phyloP scores from a whole-genome alignment of 2,113 vertebrate genomes.

The Dendrocopos noguchii region DNA sequence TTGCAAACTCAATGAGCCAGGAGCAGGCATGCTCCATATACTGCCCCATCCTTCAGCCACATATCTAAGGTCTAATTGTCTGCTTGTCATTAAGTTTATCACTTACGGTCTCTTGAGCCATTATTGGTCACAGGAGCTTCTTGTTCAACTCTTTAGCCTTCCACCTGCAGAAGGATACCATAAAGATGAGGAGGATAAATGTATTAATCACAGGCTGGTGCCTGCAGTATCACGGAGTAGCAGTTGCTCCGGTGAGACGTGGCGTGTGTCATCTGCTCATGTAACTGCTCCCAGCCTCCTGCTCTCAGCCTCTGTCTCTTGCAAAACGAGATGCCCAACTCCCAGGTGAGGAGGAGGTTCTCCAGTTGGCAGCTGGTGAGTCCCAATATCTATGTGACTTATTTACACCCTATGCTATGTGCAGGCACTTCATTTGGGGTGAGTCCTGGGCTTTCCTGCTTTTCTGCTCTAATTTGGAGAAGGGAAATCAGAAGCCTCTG shows the following conservation, averaged over 20 bases:
- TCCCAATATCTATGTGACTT: background rate
- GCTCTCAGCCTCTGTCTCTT: background rate
- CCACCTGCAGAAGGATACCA: background rate
- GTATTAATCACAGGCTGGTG: background rate
- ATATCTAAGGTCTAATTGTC: background rate
- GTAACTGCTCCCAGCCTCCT: background rate
- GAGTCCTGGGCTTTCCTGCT: background rate
- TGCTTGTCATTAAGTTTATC: background rate
- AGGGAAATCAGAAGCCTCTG: background rate
- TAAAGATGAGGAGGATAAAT: background rate
- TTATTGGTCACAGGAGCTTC: background rate
- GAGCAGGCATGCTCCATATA: background rate
- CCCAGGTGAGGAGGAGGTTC: background rate
- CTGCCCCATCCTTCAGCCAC: slow-evolving; percentile 22
- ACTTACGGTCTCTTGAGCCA: background rate
- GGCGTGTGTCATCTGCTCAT: background rate
- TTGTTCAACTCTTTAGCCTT: no score
- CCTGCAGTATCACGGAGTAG: background rate
- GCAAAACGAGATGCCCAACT: background rate
- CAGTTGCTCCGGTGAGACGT: background rate
- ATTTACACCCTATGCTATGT: background rate
- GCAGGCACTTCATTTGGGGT: background rate
- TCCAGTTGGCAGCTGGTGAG: background rate
- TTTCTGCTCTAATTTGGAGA: background rate
- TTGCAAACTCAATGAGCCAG: slow-evolving; percentile 5